Evolutionary conservation across 2,797 vertebrate species (phyloP).

Genomic region (Sphaeramia orbicularis): DNA sequence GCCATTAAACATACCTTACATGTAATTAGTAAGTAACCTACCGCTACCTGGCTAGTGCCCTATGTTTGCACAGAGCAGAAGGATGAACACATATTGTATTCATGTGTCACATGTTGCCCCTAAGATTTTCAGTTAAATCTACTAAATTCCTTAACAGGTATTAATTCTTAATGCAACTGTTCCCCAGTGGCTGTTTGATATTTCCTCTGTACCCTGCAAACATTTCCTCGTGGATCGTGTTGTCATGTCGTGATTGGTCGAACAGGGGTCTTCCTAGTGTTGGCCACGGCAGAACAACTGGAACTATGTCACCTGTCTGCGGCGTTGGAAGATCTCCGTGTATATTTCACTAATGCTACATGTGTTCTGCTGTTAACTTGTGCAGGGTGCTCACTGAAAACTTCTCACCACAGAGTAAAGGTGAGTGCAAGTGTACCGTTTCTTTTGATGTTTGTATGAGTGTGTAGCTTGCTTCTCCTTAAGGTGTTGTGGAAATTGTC

Average conservation of each 20-base stretch:
- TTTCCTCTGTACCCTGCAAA: background rate
- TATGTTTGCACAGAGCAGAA: background rate
- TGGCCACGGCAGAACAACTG: background rate
- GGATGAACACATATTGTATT: background rate
- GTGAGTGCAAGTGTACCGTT: conserved; percentile 35
- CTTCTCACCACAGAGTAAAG: conserved; percentile 51
- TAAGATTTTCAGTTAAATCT: no score
- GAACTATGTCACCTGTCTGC: background rate
- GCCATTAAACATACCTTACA: background rate
- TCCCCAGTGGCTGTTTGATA: background rate
- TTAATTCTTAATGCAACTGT: background rate
- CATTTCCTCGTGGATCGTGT: background rate
- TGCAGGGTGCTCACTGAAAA: conserved; percentile 50
- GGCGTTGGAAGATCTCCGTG: background rate
- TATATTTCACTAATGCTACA: background rate
- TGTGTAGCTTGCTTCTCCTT: no score
- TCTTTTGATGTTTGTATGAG: no score
- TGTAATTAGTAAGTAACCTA: background rate
- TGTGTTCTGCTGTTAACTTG: background rate
- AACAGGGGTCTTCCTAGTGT: conserved; percentile 25
- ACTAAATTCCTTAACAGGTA: no score
- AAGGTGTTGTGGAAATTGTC: no score
- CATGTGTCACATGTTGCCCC: no score
- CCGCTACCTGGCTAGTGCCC: background rate
- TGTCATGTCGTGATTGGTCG: conserved; percentile 29